Conservation (phyloP, 2,888 invertebrate genomes). For the Noctua janthe region DNA sequence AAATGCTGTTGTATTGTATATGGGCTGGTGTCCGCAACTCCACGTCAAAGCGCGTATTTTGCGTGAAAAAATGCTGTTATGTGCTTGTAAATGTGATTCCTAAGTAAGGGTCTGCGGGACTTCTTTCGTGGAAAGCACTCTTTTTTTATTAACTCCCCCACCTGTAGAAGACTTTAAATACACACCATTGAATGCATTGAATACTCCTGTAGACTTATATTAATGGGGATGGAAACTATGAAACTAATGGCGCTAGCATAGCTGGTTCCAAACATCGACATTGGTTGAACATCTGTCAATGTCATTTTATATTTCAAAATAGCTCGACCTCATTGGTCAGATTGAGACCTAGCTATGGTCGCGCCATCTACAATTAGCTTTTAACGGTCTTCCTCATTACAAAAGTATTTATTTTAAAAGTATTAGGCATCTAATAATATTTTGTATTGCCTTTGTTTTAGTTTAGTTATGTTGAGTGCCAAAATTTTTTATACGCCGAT, state of each 20-base stretch:
- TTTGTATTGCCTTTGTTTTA: slow-evolving; percentile 16
- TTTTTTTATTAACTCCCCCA: slow-evolving; percentile 40
- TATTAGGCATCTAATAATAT: slow-evolving; percentile 29
- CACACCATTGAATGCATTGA: slow-evolving; percentile 47
- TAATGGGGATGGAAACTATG: too few relatives aligned
- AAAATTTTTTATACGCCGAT: slow-evolving; percentile 47
- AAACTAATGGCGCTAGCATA: too few relatives aligned
- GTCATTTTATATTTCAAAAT: too few relatives aligned
- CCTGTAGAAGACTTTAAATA: slow-evolving; percentile 45
- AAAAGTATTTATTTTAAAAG: slow-evolving; percentile 52
- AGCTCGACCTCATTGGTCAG: too few relatives aligned
- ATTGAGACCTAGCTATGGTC: too few relatives aligned
- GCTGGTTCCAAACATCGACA: too few relatives aligned
- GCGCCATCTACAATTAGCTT: too few relatives aligned
- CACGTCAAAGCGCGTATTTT: too few relatives aligned
- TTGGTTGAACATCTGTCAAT: neutral
- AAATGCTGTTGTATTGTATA: too few relatives aligned
- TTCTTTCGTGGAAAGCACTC: slow-evolving; percentile 11
- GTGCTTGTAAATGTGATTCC: neutral
- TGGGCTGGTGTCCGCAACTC: too few relatives aligned
- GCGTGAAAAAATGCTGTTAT: too few relatives aligned
- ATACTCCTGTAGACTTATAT: slow-evolving; percentile 51
- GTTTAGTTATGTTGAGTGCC: slow-evolving; percentile 61
- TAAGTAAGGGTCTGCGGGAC: neutral
- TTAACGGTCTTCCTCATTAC: neutral